Evolutionary conservation across 2,888 invertebrate species (phyloP), one percentile per base, ranked within the genome.

Genomic region (Drosophila eohydei): DNA sequence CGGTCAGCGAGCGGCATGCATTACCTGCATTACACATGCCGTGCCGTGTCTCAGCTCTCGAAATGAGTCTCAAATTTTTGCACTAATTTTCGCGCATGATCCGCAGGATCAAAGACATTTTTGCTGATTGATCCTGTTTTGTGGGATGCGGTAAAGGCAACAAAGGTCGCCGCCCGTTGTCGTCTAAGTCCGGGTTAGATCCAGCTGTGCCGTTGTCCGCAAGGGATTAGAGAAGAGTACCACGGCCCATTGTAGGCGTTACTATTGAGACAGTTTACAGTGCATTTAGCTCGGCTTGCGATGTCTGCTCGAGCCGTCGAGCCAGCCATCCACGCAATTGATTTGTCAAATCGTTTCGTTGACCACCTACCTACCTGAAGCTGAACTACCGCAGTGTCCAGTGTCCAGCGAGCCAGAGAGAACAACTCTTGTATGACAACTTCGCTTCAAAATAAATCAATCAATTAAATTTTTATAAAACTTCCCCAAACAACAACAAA

Each of bases 401-500:
- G 26, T 21, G 36, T 12, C 30, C 32, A 26, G 4, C 9, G 9
- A 2, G 14, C 14, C 9, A 11, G 21, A 21, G 21, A 1, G 21
- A 32, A 14, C 14, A 2, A n/a, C 16, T 52, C 12, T 14, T 11
- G 56, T 34, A 41, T 64, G 70, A 80, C 72, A 80, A 81, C 75
- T 80, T 72, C 88, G 84, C 81, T 11, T n/a, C 80, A 82, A 88
- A 92, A 92, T 92, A 92, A 92, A 92, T 92, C 93, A 92, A 92
- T 92, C 93, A 93, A 92, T 92, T 92, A 91, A 92, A 92, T 91
- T 92, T 91, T 88, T 90, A 91, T 89, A 90, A 91, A 88, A 81
- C 74, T 59, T 32, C 56, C 60, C 77, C 71, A 82, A 81, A 59
- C 70, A 78, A 77, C 75, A 59, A 55, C 57, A 69, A 64, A 61